Evolutionary conservation across 2,888 invertebrate genomes (phyloP), one percentile per base, ranked within the genome.

Genomic region (Stomorhina lunata): DNA sequence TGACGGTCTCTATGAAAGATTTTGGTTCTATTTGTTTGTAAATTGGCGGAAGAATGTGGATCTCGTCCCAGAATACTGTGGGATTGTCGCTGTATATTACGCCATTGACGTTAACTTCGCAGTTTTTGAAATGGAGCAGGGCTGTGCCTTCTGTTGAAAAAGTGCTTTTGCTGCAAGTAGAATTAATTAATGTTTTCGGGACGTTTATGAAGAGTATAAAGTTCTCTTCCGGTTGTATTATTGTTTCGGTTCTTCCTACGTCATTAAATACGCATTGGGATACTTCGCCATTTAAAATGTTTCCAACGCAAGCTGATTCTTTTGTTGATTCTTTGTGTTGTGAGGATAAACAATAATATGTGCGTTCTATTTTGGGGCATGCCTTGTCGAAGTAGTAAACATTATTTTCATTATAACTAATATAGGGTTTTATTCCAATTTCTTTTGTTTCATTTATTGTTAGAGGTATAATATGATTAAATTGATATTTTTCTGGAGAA

Each of bases 141-240:
- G 55, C 32, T 69, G 68, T 68, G 20, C 9, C 15, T 69, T 4
- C 40, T 15, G 6, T 55, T 75, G 7, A 75, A 45, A 17, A 57
- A 45, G n/a, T n/a, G n/a, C n/a, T n/a, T 57, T 27, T 57, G 17
- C 48, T 50, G 37, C 66, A 76, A 57, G 57, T 27, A 4, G 76
- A 57, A 66, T 66, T 66, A 10, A 76, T 34, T 15, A 68, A 20
- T 27, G 59, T 76, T 45, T 37, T 40, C 45, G 66, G 66, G 25
- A 27, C 45, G 48, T 76, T 76, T 7, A 66, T 48, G 32, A 76
- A 66, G 34, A 76, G 59, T 2, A 66, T 20, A 57, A 76, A 66
- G 34, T 76, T 76, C 5, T 76, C 37, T 66, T 65, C 65, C 12
- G 55, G 29, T 63, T 75, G 75, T 15, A 55, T 57, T 4, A 75